Conservation (phyloP, 1,140 invertebrate species). For the Anastrepha ludens region DNA sequence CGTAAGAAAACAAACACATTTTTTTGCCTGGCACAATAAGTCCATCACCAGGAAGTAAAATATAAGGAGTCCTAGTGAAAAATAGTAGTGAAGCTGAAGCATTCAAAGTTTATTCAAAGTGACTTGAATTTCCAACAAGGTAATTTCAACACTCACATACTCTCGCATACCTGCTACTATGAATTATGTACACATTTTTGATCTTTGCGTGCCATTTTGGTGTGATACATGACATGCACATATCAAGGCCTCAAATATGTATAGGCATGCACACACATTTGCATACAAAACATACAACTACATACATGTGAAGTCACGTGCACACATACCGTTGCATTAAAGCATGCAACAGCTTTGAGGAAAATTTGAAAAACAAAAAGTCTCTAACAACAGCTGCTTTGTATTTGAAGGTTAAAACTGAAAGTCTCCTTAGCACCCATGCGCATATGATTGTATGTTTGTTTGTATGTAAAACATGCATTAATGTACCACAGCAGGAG, state of each 20-base stretch:
- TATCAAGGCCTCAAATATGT: not conserved
- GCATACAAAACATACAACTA: not conserved
- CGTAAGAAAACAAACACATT: no score
- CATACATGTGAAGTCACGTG: not conserved
- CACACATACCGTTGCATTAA: not conserved
- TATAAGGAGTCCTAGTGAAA: no score
- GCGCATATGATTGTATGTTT: not conserved
- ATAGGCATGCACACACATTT: not conserved
- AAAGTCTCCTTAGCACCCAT: not conserved
- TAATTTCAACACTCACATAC: no score
- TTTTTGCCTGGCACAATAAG: no score
- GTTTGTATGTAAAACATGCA: no score
- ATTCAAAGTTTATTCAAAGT: no score
- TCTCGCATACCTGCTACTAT: no score
- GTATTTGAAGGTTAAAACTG: conserved; percentile 20
- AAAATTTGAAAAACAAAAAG: not conserved
- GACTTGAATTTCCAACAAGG: no score
- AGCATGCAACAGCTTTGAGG: no score
- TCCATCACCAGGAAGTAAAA: no score
- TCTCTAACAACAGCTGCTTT: not conserved
- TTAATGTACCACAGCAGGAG: not conserved
- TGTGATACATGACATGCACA: not conserved
- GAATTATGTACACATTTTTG: no score
- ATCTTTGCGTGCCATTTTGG: not conserved
- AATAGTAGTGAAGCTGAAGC: no score